Conservation (phyloP, 2,797 vertebrate genomes). For the Phyllotis vaccarum region DNA sequence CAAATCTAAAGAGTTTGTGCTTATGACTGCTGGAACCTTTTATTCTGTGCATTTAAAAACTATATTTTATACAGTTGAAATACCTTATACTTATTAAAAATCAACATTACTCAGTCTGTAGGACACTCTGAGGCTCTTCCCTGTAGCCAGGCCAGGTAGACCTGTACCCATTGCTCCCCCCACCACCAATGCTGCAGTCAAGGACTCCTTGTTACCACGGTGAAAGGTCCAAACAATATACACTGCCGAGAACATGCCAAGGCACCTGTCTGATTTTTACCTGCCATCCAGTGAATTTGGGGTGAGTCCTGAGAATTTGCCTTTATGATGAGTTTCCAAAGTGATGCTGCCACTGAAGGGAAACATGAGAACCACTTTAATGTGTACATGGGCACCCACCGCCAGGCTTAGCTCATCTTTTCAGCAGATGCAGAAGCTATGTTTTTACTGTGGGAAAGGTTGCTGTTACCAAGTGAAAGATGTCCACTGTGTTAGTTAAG, state of each 20-base stretch:
- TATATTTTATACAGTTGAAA: constrained; percentile 4
- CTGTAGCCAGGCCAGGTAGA: not conserved
- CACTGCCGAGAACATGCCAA: not conserved
- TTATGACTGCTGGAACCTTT: not conserved
- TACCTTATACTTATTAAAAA: not conserved
- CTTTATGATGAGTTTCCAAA: not conserved
- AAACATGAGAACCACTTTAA: not conserved
- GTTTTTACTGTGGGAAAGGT: not conserved
- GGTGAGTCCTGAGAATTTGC: not conserved
- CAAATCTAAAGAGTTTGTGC: constrained; percentile 20
- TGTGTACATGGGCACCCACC: rapidly evolving
- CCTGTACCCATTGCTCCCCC: not conserved
- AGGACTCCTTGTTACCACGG: not conserved
- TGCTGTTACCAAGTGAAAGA: not conserved
- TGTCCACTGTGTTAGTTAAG: not conserved
- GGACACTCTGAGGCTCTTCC: not conserved
- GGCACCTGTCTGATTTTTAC: too few relatives aligned
- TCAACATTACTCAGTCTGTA: not conserved
- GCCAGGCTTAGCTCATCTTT: constrained; percentile 5
- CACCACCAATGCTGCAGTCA: not conserved
- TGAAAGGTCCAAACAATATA: not conserved
- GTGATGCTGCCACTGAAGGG: not conserved
- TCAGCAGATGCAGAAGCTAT: not conserved
- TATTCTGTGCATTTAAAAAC: constrained; percentile 38
- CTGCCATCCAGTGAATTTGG: not conserved